Conservation (phyloP, 1,140 invertebrate species). For the Pectinophora gossypiella region DNA sequence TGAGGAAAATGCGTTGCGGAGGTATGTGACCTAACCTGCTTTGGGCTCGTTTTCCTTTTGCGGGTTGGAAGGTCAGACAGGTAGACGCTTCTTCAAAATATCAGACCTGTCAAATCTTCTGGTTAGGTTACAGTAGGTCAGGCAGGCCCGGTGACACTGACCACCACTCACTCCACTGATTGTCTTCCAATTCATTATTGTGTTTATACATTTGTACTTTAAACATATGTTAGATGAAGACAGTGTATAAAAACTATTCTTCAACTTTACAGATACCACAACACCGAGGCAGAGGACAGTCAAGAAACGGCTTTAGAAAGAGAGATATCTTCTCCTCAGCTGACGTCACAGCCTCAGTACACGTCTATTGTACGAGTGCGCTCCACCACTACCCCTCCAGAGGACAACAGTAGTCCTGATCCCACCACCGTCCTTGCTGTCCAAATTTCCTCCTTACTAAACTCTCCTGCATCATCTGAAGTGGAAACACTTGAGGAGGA, state of each 20-base stretch:
- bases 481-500: constrained; percentile 21
- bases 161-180: too few relatives aligned
- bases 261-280: constrained; percentile 47
- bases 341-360: constrained; percentile 44
- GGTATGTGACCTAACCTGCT: too few relatives aligned
- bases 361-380: constrained; percentile 51
- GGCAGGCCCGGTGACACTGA: too few relatives aligned
- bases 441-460: constrained; percentile 71
- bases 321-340: constrained; percentile 46
- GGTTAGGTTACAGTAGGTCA: too few relatives aligned
- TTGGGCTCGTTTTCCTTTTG: too few relatives aligned
- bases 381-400: constrained; percentile 44
- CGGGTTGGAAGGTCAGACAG: too few relatives aligned
- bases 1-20: too few relatives aligned
- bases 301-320: constrained; percentile 55
- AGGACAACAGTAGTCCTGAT: constrained; percentile 48
- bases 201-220: too few relatives aligned
- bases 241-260: not conserved
- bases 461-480: constrained; percentile 51
- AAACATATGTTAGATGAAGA: too few relatives aligned
- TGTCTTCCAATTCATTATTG: too few relatives aligned
- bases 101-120: too few relatives aligned
- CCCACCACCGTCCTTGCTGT: constrained; percentile 67
- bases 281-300: constrained; percentile 35
- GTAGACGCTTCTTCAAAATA: too few relatives aligned